These are phyloP conservation scores for Fulmarus glacialis DNA, from an alignment of 2,113 vertebrate species.

Conservation along the genomic window DNA sequence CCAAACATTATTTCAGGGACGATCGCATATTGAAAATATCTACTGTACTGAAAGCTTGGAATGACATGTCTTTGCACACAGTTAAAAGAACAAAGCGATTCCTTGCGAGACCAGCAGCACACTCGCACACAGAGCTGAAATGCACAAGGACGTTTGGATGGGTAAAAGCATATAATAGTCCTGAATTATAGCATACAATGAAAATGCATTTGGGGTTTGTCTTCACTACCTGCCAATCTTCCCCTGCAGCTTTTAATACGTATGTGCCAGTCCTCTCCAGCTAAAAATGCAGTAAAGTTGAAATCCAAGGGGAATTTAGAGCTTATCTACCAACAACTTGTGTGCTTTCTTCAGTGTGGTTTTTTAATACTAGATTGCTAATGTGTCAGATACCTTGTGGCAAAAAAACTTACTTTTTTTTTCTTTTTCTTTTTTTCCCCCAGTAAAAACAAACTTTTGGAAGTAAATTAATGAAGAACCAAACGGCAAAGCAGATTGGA, in stretches of 20 bases:
- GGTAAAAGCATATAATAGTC: not conserved
- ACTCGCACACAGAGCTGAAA: not conserved
- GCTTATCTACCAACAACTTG: not conserved
- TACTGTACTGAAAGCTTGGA: not conserved
- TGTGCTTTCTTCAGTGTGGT: rapidly evolving
- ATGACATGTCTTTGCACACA: not conserved
- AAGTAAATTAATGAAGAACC: slow-evolving; percentile 9
- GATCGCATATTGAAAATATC: not conserved
- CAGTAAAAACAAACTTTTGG: not conserved
- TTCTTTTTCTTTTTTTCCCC: not conserved
- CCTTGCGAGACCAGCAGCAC: not conserved
- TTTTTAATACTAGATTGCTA: not conserved
- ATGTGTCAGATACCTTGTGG: not conserved
- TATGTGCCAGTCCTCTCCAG: not conserved
- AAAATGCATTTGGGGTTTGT: not conserved
- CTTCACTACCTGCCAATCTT: not conserved
- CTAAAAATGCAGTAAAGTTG: not conserved
- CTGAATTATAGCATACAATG: not conserved
- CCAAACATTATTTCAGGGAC: not conserved
- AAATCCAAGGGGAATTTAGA: not conserved
- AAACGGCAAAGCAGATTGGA: slow-evolving; percentile 60
- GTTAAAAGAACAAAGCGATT: not conserved
- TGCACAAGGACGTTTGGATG: not conserved
- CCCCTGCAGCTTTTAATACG: not conserved
- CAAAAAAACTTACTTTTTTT: not conserved